Conservation (phyloP, 2,113 vertebrate genomes). For the Uropsilus gracilis region DNA sequence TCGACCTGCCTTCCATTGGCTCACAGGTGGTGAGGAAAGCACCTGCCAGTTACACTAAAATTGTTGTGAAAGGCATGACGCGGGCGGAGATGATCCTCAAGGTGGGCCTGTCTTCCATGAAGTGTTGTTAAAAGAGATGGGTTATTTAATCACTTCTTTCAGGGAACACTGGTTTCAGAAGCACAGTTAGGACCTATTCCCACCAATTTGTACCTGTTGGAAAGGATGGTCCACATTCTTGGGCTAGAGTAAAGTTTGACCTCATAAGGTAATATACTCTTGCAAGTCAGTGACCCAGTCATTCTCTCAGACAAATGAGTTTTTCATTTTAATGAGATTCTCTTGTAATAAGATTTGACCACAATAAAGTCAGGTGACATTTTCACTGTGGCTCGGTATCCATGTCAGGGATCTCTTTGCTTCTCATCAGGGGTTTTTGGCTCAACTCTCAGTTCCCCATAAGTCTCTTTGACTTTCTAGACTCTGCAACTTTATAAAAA, state of each 20-base stretch:
- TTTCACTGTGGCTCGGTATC: background rate
- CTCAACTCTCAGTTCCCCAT: conserved; percentile 71
- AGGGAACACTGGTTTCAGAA: background rate
- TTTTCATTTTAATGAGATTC: background rate
- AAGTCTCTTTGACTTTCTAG: conserved; percentile 75
- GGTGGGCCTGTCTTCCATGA: conserved; percentile 83
- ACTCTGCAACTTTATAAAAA: conserved; percentile 74
- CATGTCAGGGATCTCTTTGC: conserved; percentile 71
- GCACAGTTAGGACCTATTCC: rapidly evolving
- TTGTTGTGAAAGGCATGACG: conserved; percentile 99
- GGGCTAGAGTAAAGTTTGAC: background rate
- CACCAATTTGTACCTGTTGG: background rate
- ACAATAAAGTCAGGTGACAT: background rate
- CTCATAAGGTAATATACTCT: conserved; percentile 2
- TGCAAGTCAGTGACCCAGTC: conserved; percentile 9
- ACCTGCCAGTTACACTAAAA: conserved; percentile 99
- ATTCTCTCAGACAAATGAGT: conserved; percentile 45
- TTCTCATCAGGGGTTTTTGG: conserved; percentile 80
- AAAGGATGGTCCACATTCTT: background rate
- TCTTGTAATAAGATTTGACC: background rate
- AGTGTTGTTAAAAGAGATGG: background rate
- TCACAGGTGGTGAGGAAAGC: conserved; percentile 98
- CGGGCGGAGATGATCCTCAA: conserved; percentile 99
- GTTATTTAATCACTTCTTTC: background rate
- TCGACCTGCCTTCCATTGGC: conserved; percentile 98